Evolutionary conservation across 2,113 vertebrate genomes (phyloP).

Genomic region (Urocitellus parryii): DNA sequence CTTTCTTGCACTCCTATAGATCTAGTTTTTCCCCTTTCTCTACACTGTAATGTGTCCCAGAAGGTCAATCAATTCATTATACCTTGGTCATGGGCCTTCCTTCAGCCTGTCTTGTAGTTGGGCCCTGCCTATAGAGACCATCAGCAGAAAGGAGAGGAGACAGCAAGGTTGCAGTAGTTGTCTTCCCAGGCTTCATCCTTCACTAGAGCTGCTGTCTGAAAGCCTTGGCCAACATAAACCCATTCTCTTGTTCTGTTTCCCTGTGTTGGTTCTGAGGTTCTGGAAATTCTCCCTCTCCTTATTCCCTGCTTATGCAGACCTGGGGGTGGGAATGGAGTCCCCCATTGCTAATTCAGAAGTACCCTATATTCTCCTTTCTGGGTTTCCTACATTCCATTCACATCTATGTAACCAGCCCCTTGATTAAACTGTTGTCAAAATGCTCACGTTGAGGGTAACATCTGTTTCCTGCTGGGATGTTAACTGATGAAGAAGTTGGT

Average conservation of each 20-base stretch:
- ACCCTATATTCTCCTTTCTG: background rate
- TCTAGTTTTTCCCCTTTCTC: background rate
- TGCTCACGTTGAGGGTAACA: slow-evolving; percentile 45
- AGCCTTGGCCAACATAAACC: accelerated
- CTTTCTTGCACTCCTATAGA: background rate
- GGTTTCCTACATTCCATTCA: background rate
- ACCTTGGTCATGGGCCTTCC: background rate
- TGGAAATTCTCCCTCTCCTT: background rate
- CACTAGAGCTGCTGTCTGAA: background rate
- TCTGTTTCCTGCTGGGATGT: slow-evolving; percentile 71
- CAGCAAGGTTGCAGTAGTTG: background rate
- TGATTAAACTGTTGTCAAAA: slow-evolving; percentile 61
- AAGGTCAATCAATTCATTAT: background rate
- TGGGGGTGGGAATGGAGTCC: background rate
- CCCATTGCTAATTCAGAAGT: background rate
- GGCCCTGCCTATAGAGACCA: background rate
- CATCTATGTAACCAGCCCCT: slow-evolving; percentile 56
- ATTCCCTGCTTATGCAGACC: background rate
- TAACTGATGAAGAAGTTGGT: slow-evolving; percentile 46
- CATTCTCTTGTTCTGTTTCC: background rate
- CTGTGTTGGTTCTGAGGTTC: background rate
- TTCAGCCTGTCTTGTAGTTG: background rate
- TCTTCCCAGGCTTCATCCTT: background rate
- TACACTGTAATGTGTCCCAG: too few species aligned
- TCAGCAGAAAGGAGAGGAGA: background rate